Conservation (phyloP, 2,797 vertebrate species). For the Syndactyla subalaris region DNA sequence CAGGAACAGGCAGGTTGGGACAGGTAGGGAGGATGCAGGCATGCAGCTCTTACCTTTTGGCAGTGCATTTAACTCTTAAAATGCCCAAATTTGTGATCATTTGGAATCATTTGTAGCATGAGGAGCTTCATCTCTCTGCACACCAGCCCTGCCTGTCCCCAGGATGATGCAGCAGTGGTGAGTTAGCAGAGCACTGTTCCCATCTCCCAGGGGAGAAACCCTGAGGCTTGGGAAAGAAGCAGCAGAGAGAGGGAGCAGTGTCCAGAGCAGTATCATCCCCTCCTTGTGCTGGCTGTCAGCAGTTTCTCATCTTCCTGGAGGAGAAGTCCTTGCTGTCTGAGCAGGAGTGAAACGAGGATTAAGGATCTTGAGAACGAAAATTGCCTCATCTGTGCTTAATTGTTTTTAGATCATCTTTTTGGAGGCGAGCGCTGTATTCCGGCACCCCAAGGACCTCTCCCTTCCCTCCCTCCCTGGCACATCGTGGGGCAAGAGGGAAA, state of each 20-base stretch:
- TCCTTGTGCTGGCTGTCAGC: neutral
- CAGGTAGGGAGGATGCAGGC: fast-evolving
- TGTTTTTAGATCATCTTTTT: conserved; percentile 29
- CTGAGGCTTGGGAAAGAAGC: neutral
- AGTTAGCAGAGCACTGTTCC: neutral
- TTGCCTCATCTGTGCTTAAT: conserved; percentile 34
- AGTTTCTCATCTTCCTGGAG: neutral
- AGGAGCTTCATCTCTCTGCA: neutral
- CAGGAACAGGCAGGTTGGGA: neutral
- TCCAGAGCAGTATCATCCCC: neutral
- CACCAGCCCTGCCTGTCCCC: neutral
- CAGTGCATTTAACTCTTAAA: fast-evolving
- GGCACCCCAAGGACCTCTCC: neutral
- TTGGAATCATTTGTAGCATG: fast-evolving
- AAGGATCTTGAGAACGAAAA: conserved; percentile 32
- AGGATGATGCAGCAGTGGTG: neutral
- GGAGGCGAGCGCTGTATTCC: neutral
- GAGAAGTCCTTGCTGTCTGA: neutral
- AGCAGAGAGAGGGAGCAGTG: neutral
- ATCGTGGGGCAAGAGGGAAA: neutral
- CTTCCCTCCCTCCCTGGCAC: neutral
- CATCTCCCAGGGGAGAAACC: neutral
- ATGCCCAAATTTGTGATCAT: neutral
- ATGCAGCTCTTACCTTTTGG: neutral
- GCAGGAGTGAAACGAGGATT: neutral